Evolutionary conservation across 2,113 vertebrate genomes (phyloP), one percentile per base, ranked within the genome.

Genomic region (Pseudorectes ferrugineus): DNA sequence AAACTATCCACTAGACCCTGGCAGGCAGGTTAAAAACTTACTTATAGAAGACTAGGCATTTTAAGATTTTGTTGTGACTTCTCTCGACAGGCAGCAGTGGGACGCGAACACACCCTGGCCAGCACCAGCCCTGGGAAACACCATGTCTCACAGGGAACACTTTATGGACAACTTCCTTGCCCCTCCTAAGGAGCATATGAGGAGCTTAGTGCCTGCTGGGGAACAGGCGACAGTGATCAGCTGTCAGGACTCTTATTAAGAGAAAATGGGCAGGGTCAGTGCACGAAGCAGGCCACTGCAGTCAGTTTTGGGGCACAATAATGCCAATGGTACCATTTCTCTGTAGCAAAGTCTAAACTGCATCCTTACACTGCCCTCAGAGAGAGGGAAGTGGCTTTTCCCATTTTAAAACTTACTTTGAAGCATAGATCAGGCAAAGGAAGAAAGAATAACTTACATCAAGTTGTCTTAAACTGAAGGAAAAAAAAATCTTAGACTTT

Each of bases 321-420:
- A 40, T 2, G 2, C 15, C 29, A 28, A 0, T 1, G 23, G 18
- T 20, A 17, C 31, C 2, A 7, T 19, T 19, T 14, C 22, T 2
- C 0, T 1, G 2, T 3, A 28, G 23, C 54, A 28, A 2, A 8
- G 45, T 42, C 12, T 14, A 15, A n/a, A 22, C 31, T 81, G 25
- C 25, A 18, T 48, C 54, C 31, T 77, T 61, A n/a, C 1, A 1
- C 24, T 40, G 14, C 14, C n/a, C n/a, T 19, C 5, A 0, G 8
- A 48, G 43, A 68, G 21, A 38, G 6, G 13, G 13, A 73, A 35
- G 12, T 9, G 1, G 45, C 18, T 61, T n/a, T 73, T 52, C 42
- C 26, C 10, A 7, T 48, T 65, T 73, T 6, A 52, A 65, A 81
- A 93, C 35, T 17, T 52, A 46, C 31, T 65, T 51, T 61, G 51